phyloP scores from a whole-genome alignment of 2,113 vertebrate genomes.

The Galbula dea region DNA sequence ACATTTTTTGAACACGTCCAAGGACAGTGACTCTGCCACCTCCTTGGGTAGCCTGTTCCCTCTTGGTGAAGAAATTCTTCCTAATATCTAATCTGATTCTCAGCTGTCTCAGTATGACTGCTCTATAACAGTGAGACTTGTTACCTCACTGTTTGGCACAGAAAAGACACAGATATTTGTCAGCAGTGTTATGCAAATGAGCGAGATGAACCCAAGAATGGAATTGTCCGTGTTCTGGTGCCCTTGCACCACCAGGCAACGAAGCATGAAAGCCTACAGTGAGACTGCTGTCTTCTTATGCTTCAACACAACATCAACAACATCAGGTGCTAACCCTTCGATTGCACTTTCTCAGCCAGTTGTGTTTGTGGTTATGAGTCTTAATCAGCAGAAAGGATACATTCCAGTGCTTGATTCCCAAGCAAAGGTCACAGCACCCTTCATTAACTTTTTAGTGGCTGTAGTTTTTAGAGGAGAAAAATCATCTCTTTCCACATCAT shows the following conservation, averaged over 20 bases:
- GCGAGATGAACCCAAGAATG: background rate
- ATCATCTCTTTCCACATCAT: conserved; percentile 40
- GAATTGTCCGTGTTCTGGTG: background rate
- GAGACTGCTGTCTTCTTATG: background rate
- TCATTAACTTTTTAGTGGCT: conserved; percentile 46
- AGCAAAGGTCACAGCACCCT: background rate
- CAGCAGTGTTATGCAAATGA: background rate
- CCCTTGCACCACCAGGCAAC: background rate
- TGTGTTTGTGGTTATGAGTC: background rate
- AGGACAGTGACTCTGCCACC: too few species aligned
- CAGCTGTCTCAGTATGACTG: background rate
- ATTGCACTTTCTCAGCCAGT: background rate
- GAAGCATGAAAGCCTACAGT: background rate
- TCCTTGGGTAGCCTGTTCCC: too few species aligned
- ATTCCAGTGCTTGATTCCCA: background rate
- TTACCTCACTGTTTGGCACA: background rate
- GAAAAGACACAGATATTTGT: background rate
- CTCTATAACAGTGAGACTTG: background rate
- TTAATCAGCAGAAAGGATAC: background rate
- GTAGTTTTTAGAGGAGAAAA: conserved; percentile 47
- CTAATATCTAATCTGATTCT: background rate
- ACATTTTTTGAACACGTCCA: too few species aligned
- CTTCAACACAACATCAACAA: too few species aligned
- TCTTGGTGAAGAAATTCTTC: too few species aligned
- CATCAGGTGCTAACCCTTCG: background rate